Percentiles rank a stretch among this genome's conserved stretches.
Evolutionary conservation across 2,888 invertebrate genomes (phyloP).

Genomic region (Mythimna impura): DNA sequence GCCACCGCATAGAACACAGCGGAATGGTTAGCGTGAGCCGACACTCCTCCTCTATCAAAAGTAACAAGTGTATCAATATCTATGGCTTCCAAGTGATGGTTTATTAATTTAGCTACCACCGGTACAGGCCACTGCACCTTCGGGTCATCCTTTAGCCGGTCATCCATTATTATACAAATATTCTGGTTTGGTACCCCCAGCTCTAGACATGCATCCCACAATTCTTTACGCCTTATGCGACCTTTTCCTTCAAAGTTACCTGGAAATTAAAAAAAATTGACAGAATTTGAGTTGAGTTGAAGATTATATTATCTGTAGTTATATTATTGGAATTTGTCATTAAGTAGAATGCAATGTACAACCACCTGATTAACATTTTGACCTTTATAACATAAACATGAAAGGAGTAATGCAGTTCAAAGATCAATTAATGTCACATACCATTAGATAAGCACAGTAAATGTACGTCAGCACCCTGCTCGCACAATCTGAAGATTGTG

Average conservation of each 20-base stretch:
- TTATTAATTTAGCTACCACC: slow-evolving; percentile 84
- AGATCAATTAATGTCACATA: slow-evolving; percentile 74
- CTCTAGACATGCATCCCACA: slow-evolving; percentile 94
- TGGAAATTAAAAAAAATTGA: slow-evolving; percentile 69
- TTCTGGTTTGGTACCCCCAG: slow-evolving; percentile 95
- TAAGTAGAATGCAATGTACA: slow-evolving; percentile 2
- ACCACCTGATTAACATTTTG: slow-evolving; percentile 33
- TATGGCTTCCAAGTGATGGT: slow-evolving; percentile 92
- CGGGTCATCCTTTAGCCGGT: slow-evolving; percentile 94
- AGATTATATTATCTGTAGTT: not conserved
- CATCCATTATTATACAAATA: slow-evolving; percentile 93
- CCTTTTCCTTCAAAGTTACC: slow-evolving; percentile 93
- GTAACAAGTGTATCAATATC: slow-evolving; percentile 96
- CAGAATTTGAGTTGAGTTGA: not conserved
- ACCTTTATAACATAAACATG: slow-evolving; percentile 15
- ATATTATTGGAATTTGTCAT: not conserved
- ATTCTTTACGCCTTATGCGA: slow-evolving; percentile 92
- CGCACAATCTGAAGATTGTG: slow-evolving; percentile 93
- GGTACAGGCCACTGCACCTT: slow-evolving; percentile 93
- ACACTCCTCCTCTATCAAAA: slow-evolving; percentile 98
- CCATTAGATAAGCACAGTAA: slow-evolving; percentile 96
- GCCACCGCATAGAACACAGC: slow-evolving; percentile 96
- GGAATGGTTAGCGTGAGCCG: slow-evolving; percentile 97
- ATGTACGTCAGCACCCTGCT: slow-evolving; percentile 93
- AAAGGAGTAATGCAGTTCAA: slow-evolving; percentile 7